Conservation (phyloP, 1,140 invertebrate species). For the Drosophila setifemur region DNA sequence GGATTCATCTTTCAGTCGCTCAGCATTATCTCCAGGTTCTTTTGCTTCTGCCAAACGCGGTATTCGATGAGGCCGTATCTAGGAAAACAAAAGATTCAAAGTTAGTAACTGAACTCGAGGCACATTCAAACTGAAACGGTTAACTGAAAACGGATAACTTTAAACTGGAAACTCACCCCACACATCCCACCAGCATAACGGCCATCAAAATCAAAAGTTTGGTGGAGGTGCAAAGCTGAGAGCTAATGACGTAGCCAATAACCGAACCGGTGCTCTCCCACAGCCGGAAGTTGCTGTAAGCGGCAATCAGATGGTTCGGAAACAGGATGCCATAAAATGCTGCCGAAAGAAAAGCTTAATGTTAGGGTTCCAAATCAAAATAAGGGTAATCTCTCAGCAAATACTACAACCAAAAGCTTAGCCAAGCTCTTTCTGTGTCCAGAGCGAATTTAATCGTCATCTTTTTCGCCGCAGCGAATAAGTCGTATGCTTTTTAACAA, state of each 20-base stretch:
- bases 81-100: background rate
- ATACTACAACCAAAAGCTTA: no score
- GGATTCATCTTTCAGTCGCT: conserved; percentile 47
- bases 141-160: background rate
- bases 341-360: conserved; percentile 68
- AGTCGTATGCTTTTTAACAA: no score
- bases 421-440: no score
- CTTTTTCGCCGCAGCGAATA: no score
- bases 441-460: no score
- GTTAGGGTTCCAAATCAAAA: no score
- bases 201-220: conserved; percentile 90
- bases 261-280: conserved; percentile 96
- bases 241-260: conserved; percentile 90
- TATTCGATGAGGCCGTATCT: conserved; percentile 76
- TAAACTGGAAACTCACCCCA: conserved; percentile 84
- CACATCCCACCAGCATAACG: conserved; percentile 88
- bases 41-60: conserved; percentile 74
- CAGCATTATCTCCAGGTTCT: conserved; percentile 68
- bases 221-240: conserved; percentile 89
- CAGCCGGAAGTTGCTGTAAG: conserved; percentile 95
- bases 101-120: no score
- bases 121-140: no score
- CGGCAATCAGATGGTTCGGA: conserved; percentile 92
- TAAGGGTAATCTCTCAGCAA: no score
- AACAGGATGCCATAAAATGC: conserved; percentile 95